phyloP scores from a whole-genome alignment of 2,797 vertebrate genomes.

The Austrolebias charrua region DNA sequence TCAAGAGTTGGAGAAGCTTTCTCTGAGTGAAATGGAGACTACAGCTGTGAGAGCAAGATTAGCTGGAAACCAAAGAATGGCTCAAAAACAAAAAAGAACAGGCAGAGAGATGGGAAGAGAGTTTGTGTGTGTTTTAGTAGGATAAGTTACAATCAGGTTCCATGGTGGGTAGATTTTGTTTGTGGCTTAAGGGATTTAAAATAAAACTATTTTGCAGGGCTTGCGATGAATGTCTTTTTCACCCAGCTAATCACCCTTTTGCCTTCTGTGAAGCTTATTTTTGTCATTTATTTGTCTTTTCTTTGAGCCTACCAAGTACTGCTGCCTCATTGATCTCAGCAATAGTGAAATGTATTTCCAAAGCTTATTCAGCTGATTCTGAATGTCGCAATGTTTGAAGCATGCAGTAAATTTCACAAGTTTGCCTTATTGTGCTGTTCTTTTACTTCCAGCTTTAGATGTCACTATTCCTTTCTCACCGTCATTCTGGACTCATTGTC shows the following conservation, averaged over 20 bases:
- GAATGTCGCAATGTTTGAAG: constrained; percentile 21
- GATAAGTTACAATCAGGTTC: constrained; percentile 39
- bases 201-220: constrained; percentile 51
- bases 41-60: constrained; percentile 65
- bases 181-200: constrained; percentile 60
- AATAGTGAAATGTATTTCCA: not conserved
- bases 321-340: not conserved
- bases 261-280: constrained; percentile 35
- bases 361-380: constrained; percentile 13
- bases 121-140: constrained; percentile 25
- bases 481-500: not conserved
- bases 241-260: constrained; percentile 51
- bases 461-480: not conserved
- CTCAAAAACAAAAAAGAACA: constrained; percentile 39
- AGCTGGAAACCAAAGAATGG: constrained; percentile 57
- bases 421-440: constrained; percentile 33
- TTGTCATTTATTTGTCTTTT: constrained; percentile 59
- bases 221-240: constrained; percentile 46
- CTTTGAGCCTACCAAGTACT: constrained; percentile 32
- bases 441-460: constrained; percentile 1
- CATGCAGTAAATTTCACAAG: constrained; percentile 19
- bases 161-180: constrained; percentile 65
- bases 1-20: constrained; percentile 60
- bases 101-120: constrained; percentile 20
- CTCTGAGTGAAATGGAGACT: constrained; percentile 63